Evolutionary conservation across 2,797 vertebrate genomes (phyloP).

Genomic region (Aldrovandia affinis): DNA sequence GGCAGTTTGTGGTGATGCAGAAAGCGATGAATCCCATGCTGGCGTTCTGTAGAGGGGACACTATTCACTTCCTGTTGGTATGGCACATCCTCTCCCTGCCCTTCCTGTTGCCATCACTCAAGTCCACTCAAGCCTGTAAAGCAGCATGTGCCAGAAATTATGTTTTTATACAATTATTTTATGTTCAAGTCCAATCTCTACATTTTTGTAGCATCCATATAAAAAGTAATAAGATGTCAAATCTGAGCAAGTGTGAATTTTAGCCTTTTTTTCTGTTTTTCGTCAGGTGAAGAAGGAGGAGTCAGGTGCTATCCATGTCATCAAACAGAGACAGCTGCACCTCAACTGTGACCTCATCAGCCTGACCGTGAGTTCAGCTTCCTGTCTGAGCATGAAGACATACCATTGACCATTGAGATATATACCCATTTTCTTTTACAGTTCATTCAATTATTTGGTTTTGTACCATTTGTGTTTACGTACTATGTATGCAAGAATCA

Average conservation of each 20-base stretch:
- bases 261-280: constrained; percentile 12
- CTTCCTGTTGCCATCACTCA: background rate
- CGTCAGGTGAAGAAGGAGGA: constrained; percentile 92
- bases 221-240: background rate
- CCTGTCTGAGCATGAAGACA: background rate
- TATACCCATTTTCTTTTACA: background rate
- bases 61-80: constrained; percentile 93
- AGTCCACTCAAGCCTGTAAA: background rate
- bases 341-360: constrained; percentile 95
- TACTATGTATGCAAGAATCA: too few relatives aligned
- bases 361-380: constrained; percentile 81
- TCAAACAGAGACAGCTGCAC: constrained; percentile 93
- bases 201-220: background rate
- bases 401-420: background rate
- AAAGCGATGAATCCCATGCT: constrained; percentile 88
- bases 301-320: constrained; percentile 91
- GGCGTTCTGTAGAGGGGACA: constrained; percentile 93
- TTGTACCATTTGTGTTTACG: background rate
- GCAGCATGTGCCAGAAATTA: background rate
- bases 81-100: background rate
- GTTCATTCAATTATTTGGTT: background rate
- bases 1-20: constrained; percentile 94
- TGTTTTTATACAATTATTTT: background rate
- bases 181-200: background rate
- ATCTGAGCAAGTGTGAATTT: background rate